Evolutionary conservation across 2,888 invertebrate genomes (phyloP), one percentile per base, ranked within the genome.

Genomic region (Subacronicta megacephala): DNA sequence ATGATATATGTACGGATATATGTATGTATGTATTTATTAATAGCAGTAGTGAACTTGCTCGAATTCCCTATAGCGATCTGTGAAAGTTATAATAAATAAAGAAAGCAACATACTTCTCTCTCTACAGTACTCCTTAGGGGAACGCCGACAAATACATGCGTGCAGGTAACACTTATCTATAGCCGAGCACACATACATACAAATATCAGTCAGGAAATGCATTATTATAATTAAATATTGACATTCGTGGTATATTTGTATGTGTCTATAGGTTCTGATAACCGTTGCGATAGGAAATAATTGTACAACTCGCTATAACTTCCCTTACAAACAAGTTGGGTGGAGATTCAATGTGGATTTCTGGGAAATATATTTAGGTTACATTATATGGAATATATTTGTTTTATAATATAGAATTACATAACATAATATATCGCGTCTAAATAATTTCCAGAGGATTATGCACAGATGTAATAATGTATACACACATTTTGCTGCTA

Each of bases 141-240:
- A 7, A 31, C 16, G 36, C 12, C 44, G 43, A 53, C 62, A 33
- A 26, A 52, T 61, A 26, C n/a, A 10, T 7, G 13, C 37, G 18
- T 26, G 10, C 54, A 54, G 69, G 55, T 62, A 68, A 47, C 38
- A 13, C 42, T 23, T 43, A 68, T 68, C 49, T 18, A 50, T 55
- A 20, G 41, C 36, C 36, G 13, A 18, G 42, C 35, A 56, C 51
- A 69, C 40, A 49, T 26, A n/a, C 62, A 42, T 65, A 31, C 12
- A 7, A n/a, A 31, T 29, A 42, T 15, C 15, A 42, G 61, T 26
- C 69, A 58, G 75, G 75, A 76, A 77, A 64, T 66, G 61, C 63
- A 45, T 66, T 65, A 72, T 62, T 68, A 49, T 59, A 53, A 56
- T 40, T 40, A 77, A 53, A 74, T 62, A 75, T 75, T 62, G 26